Conservation (phyloP, 2,113 vertebrate genomes). For the Chitala chitala region DNA sequence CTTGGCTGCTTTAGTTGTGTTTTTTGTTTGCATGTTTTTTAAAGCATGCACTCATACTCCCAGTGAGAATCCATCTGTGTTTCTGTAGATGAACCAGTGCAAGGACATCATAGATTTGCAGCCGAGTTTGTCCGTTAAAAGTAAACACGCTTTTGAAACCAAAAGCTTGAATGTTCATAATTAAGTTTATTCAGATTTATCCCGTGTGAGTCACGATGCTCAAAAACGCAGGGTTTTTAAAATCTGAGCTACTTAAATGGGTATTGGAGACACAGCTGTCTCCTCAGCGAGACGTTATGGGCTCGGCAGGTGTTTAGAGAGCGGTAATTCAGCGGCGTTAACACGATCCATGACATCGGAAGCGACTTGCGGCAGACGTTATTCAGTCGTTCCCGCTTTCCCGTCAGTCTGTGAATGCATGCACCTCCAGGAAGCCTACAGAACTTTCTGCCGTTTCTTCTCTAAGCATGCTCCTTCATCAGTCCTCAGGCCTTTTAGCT, state of each 20-base stretch:
- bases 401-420: neutral
- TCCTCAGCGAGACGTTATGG: neutral
- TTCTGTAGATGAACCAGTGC: too few relatives aligned
- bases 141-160: neutral
- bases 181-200: neutral
- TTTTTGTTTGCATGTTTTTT: too few relatives aligned
- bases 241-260: neutral
- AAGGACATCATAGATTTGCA: neutral
- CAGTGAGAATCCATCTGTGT: too few relatives aligned
- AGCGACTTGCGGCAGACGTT: neutral
- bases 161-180: neutral
- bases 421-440: neutral
- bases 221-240: neutral
- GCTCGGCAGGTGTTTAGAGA: neutral
- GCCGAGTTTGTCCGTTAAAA: neutral
- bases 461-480: neutral
- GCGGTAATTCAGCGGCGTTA: neutral
- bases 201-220: neutral
- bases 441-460: neutral
- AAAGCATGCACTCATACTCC: too few relatives aligned
- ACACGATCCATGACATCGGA: neutral
- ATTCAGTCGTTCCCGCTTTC: neutral
- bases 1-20: too few relatives aligned
- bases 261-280: neutral
- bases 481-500: neutral